These are phyloP conservation scores for Callosobruchus maculatus DNA, from an alignment of 2,888 invertebrate genomes.

Conservation along the genomic window DNA sequence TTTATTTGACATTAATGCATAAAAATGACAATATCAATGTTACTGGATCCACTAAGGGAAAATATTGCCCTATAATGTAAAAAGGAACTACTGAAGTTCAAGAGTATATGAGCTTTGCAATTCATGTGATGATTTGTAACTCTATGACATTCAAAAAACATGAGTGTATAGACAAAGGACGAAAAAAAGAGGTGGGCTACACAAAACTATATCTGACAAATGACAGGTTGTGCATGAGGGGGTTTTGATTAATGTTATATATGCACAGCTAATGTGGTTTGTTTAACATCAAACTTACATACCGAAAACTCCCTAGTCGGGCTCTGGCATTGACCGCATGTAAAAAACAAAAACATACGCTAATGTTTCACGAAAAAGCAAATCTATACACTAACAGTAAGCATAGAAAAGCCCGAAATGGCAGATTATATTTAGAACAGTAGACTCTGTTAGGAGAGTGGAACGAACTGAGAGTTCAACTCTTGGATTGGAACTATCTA, in stretches of 20 bases:
- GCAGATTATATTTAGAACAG: not conserved
- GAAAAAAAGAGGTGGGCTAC: not conserved
- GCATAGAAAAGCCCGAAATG: not conserved
- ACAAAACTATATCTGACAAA: not conserved
- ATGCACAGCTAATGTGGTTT: not conserved
- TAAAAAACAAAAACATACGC: conserved; percentile 40
- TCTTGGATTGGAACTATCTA: too few species aligned
- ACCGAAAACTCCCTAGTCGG: conserved; percentile 52
- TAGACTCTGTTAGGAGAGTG: too few species aligned
- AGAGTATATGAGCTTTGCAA: too few species aligned
- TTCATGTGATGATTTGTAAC: too few species aligned
- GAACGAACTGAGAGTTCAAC: too few species aligned
- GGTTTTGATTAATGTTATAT: not conserved
- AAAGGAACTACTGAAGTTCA: too few species aligned
- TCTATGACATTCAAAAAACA: too few species aligned
- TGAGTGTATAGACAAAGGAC: too few species aligned
- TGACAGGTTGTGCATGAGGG: not conserved
- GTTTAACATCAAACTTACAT: conserved; percentile 38
- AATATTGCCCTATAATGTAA: too few species aligned
- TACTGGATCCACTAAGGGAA: too few species aligned
- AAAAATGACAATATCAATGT: too few species aligned
- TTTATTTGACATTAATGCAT: too few species aligned
- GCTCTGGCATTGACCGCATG: conserved; percentile 49
- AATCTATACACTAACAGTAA: not conserved
- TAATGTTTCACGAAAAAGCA: not conserved